phyloP scores from a whole-genome alignment of 2,113 vertebrate species.

The Pluvianellus socialis region DNA sequence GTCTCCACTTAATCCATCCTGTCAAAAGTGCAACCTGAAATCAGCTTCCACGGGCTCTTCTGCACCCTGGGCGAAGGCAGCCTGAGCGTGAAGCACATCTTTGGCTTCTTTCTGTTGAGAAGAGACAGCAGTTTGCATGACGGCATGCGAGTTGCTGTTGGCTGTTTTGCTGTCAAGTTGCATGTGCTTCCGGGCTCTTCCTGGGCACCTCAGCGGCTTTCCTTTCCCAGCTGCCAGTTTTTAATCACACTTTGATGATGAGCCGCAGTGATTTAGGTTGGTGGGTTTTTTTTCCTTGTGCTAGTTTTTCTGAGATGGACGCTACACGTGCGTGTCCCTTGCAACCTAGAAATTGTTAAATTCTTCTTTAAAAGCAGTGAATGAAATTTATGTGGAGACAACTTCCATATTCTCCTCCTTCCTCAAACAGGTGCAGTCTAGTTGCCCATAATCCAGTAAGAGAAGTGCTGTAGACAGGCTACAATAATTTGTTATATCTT shows the following conservation, averaged over 20 bases:
- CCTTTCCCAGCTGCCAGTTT: neutral
- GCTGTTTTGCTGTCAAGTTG: neutral
- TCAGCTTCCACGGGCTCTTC: neutral
- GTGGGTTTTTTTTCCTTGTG: neutral
- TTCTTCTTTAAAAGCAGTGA: neutral
- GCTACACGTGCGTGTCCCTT: fast-evolving
- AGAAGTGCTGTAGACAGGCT: neutral
- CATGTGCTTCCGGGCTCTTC: neutral
- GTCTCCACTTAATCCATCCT: neutral
- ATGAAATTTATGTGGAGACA: neutral
- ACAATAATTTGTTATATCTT: neutral
- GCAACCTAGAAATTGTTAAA: neutral
- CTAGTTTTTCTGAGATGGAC: neutral
- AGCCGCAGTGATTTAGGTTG: neutral
- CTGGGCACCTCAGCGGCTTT: neutral
- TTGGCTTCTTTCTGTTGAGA: neutral
- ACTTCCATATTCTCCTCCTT: neutral
- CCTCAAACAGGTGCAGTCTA: neutral
- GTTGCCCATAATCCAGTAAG: neutral
- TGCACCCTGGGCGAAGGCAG: neutral
- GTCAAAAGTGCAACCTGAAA: neutral
- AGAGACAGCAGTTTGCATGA: neutral
- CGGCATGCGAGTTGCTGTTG: fast-evolving
- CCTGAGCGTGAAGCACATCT: fast-evolving
- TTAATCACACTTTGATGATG: neutral